Conservation (phyloP, 1,140 invertebrate genomes). For the Drosophila kepulauana region DNA sequence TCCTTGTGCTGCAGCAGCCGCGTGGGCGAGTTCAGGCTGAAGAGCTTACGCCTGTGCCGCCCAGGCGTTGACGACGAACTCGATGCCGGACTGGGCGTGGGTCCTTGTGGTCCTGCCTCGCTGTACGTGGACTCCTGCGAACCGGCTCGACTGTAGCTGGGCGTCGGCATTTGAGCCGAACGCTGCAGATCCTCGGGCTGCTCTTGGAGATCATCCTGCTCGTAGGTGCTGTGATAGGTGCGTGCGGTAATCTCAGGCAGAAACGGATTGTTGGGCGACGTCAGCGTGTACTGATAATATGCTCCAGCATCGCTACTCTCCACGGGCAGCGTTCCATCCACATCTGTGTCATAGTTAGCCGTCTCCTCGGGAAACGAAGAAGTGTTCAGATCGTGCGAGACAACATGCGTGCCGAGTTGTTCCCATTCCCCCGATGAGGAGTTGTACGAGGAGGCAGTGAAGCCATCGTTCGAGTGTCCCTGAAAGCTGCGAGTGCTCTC, state of each 20-base stretch:
- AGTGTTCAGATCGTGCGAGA: conserved; percentile 63
- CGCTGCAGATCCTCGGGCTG: conserved; percentile 55
- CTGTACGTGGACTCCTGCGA: conserved; percentile 79
- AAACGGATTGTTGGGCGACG: conserved; percentile 83
- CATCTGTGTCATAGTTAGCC: conserved; percentile 59
- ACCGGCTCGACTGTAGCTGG: conserved; percentile 72
- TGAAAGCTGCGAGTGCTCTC: conserved; percentile 74
- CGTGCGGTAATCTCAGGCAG: conserved; percentile 80
- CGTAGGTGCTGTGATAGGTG: conserved; percentile 76
- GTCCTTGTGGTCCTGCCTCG: conserved; percentile 61
- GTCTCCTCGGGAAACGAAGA: conserved; percentile 69
- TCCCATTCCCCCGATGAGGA: conserved; percentile 82
- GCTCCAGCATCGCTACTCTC: conserved; percentile 54
- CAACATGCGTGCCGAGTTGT: conserved; percentile 65
- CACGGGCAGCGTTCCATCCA: conserved; percentile 44
- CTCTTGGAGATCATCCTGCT: conserved; percentile 54
- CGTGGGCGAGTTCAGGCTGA: conserved; percentile 76
- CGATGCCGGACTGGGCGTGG: conserved; percentile 66
- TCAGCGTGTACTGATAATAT: conserved; percentile 81
- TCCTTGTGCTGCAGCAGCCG: conserved; percentile 60
- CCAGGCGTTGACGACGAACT: conserved; percentile 76
- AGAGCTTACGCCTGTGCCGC: conserved; percentile 74
- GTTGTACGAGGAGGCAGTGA: conserved; percentile 77
- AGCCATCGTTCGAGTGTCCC: conserved; percentile 80
- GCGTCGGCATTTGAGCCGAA: conserved; percentile 71